Base-by-base conservation (phyloP, 2,113 vertebrate species). In the Plecotus auritus region DNA sequence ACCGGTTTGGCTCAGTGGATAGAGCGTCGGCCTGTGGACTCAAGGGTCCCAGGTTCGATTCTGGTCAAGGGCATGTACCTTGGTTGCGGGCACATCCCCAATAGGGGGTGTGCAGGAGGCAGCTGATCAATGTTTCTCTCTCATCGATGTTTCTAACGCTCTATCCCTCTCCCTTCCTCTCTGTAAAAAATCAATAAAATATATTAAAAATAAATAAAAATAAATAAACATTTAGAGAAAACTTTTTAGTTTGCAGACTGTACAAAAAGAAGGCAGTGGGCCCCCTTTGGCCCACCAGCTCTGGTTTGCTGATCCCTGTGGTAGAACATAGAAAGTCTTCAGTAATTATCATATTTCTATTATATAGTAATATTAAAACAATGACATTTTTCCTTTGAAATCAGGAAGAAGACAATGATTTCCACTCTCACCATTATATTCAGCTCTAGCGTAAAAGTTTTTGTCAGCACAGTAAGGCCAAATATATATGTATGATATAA, bases 211-310 rank as follows among this genome's bases (percentile, higher is more conserved):
- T n/a, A n/a, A n/a, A n/a, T n/a, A n/a, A n/a, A n/a, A n/a, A n/a
- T 77, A 45, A 81, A 94, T 92, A 82, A 69, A 93, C 76, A 82
- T 85, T 40, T 77, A 45, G 74, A 94, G 56, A 81, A 42, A 4
- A 11, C 49, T 80, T 76, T 47, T 82, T 72, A 81, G 45, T 22
- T 88, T 51, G n/a, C 45, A 67, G 35, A 49, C 20, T 77, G 4
- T 85, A 56, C 37, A 84, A 56, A 56, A 94, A 66, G n/a, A 3
- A 88, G 35, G 20, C 11, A 61, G 4, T 30, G 26, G 35, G 13
- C 42, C 72, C 49, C 32, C 11, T 81, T 40, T 40, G 67, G 8
- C 23, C 64, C n/a, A 45, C 12, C 83, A 54, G n/a, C 56, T 32
- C 1, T 93, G 28, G 56, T 76, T 74, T 90, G 11, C 20, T 35